phyloP scores from a whole-genome alignment of 2,888 invertebrate genomes.

The Noctua pronuba region DNA sequence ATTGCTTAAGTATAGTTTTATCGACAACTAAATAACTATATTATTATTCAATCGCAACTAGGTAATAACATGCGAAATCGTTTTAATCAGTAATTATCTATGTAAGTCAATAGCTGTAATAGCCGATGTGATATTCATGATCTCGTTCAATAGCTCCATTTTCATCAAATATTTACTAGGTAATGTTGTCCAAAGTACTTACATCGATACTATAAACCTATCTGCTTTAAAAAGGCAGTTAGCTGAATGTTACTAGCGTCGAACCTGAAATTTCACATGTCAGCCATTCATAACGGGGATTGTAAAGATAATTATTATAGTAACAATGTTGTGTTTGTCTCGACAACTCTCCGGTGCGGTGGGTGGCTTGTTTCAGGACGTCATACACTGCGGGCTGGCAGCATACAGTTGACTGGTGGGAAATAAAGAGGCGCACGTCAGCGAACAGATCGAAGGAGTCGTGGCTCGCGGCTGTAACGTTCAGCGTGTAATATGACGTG shows the following conservation, averaged over 20 bases:
- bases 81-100: conserved; percentile 30
- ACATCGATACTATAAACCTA: conserved; percentile 5
- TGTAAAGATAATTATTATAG: background rate
- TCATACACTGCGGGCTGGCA: conserved; percentile 2
- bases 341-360: background rate
- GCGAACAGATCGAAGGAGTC: conserved; percentile 20
- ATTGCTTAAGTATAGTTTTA: conserved; percentile 32
- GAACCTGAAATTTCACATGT: conserved; percentile 36
- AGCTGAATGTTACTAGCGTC: conserved; percentile 1
- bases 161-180: conserved; percentile 28
- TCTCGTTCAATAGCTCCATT: conserved; percentile 7
- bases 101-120: conserved; percentile 34
- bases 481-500: conserved; percentile 32
- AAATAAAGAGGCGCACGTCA: conserved; percentile 22
- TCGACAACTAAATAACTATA: conserved; percentile 24
- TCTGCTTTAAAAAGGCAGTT: conserved; percentile 4
- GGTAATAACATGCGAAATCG: conserved; percentile 35
- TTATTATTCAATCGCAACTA: conserved; percentile 8
- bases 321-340: conserved; percentile 4
- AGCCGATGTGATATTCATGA: conserved; percentile 27
- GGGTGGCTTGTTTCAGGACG: conserved; percentile 7
- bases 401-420: background rate
- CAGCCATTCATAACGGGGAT: conserved; percentile 32
- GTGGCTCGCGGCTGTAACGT: conserved; percentile 30
- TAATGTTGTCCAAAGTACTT: conserved; percentile 13